Conservation (phyloP, 2,888 invertebrate genomes). For the Eristalis pertinax region DNA sequence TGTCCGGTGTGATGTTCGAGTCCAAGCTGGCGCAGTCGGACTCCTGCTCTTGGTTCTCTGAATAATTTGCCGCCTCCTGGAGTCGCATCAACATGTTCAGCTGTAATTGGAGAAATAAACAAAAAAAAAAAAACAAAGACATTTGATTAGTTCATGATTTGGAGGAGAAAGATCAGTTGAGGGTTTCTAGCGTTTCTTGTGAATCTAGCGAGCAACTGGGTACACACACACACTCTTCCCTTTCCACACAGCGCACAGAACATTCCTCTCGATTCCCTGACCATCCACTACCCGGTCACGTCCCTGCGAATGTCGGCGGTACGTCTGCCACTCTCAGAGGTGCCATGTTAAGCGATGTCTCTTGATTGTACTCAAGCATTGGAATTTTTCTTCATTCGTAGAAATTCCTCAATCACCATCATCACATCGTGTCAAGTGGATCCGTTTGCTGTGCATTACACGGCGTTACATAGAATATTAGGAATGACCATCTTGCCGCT, state of each 20-base stretch:
- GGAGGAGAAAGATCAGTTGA: neutral
- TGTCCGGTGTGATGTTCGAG: constrained; percentile 88
- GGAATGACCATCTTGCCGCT: neutral
- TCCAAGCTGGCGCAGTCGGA: constrained; percentile 93
- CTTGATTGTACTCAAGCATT: neutral
- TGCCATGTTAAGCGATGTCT: neutral
- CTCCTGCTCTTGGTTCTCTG: constrained; percentile 94
- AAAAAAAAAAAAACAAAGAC: constrained; percentile 8
- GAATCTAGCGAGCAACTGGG: no score
- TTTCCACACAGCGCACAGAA: no score
- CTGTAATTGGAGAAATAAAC: constrained; percentile 82
- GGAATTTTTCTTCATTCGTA: neutral
- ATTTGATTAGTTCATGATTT: constrained; percentile 4
- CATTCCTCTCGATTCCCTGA: no score
- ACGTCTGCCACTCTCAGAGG: neutral
- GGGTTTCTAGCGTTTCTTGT: neutral
- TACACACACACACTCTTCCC: no score
- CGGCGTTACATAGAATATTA: neutral
- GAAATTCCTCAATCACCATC: neutral
- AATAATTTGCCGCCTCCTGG: constrained; percentile 97
- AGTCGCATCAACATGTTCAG: constrained; percentile 97
- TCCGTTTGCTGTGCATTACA: neutral
- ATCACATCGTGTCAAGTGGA: no score
- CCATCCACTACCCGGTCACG: no score
- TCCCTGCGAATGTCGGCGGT: no score